Conservation (phyloP, 2,113 vertebrate genomes). For the Pleuronectes platessa region DNA sequence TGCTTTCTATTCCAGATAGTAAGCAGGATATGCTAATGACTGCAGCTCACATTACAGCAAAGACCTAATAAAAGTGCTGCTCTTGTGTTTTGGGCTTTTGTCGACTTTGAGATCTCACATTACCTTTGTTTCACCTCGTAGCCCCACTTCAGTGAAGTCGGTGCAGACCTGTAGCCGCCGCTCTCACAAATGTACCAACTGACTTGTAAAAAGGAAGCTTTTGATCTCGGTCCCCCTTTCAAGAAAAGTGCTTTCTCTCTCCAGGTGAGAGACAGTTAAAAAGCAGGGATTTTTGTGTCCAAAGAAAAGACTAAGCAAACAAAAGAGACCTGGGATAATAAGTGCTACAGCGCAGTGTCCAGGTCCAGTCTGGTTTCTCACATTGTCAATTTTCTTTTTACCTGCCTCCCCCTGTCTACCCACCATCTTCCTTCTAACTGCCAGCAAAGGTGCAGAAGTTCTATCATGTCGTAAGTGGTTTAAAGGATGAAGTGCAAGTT, state of each 20-base stretch:
- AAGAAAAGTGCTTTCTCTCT: background rate
- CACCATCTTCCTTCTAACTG: background rate
- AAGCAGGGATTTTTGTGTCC: background rate
- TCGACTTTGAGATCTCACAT: background rate
- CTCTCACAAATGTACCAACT: background rate
- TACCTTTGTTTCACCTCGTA: background rate
- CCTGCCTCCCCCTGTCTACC: background rate
- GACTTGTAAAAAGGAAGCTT: background rate
- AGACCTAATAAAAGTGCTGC: background rate
- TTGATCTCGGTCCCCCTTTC: background rate
- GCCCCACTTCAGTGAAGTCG: background rate
- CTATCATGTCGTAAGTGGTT: slow-evolving; percentile 53
- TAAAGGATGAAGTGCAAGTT: slow-evolving; percentile 47
- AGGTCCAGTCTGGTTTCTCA: too few relatives aligned
- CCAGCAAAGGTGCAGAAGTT: slow-evolving; percentile 32
- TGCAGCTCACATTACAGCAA: background rate
- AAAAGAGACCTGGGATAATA: background rate
- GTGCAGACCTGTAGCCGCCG: background rate
- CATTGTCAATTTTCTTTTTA: background rate
- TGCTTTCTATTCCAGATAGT: background rate
- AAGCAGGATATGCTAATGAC: background rate
- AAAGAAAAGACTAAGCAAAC: background rate
- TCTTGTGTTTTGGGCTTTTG: background rate
- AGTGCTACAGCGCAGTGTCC: background rate
- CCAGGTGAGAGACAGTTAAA: background rate